These are phyloP conservation scores for Drosophila pseudoobscura DNA, from an alignment of 1,140 invertebrate species.

Conservation along the genomic window DNA sequence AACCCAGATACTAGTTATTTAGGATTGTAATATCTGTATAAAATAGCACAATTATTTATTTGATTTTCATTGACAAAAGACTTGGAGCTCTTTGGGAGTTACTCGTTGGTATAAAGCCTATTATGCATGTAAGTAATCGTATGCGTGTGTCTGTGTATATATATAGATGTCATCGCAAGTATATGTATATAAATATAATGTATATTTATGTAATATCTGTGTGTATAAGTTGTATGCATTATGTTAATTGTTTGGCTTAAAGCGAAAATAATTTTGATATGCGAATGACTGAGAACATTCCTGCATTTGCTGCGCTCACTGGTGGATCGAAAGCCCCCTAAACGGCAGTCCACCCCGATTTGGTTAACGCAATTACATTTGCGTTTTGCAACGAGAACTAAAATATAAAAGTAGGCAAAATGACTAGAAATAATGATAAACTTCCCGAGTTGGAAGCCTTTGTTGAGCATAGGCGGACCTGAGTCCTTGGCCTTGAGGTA, in stretches of 20 bases:
- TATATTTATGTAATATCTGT: conserved; percentile 30
- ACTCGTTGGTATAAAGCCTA: conserved; percentile 73
- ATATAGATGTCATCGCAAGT: not conserved
- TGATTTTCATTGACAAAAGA: conserved; percentile 83
- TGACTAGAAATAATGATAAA: conserved; percentile 58
- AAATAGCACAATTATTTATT: conserved; percentile 91
- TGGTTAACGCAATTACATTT: conserved; percentile 15
- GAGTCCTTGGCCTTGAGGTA: no score
- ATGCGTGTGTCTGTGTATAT: conserved; percentile 27
- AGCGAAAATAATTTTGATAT: conserved; percentile 80
- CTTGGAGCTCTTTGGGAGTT: conserved; percentile 66
- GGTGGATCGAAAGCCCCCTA: conserved; percentile 2
- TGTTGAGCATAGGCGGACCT: conserved; percentile 14
- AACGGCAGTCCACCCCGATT: conserved; percentile 5
- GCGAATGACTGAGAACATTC: conserved; percentile 66
- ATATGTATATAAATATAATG: conserved; percentile 48
- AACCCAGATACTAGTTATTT: no score
- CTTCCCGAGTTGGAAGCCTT: conserved; percentile 46
- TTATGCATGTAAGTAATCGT: conserved; percentile 50
- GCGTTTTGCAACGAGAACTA: conserved; percentile 11
- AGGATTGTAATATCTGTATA: conserved; percentile 93
- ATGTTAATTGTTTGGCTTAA: conserved; percentile 77
- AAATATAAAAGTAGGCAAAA: conserved; percentile 9
- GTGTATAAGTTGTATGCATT: conserved; percentile 54
- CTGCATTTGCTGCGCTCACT: conserved; percentile 38